Evolutionary conservation across 2,888 invertebrate genomes (phyloP), one percentile per base, ranked within the genome.

Genomic region (Macaria notata): DNA sequence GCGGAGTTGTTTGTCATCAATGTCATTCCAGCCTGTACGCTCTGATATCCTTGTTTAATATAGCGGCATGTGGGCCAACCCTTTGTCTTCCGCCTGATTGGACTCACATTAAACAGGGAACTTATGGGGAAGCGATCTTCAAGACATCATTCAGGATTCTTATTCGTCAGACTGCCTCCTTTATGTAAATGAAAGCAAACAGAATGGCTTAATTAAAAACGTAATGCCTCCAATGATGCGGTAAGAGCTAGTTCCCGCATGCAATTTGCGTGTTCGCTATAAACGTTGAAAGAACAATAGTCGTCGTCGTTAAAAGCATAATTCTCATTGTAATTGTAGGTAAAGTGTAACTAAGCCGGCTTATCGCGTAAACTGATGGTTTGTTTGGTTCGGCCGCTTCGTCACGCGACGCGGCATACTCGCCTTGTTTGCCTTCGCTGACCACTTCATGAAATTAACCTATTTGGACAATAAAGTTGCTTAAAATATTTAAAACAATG

Each of bases 281-380:
- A 76, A 75, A 75, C 68, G 61, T 68, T 61, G 49, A 52, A 68
- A 68, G 76, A 79, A 78, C 79, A 79, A 80, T 77, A 72, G 75
- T 70, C 62, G 62, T 60, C 70, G 70, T 72, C 71, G 72, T 66
- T 73, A 75, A 73, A 75, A 73, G 70, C 75, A 73, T 76, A 74
- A 77, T 70, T 78, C 69, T 68, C 69, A 71, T 74, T 78, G 76
- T 75, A 72, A 70, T 69, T 69, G 72, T 61, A 70, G 67, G 47
- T 64, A 56, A 62, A 63, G 57, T 62, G 57, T 66, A 63, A 62
- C 61, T 63, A 61, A 63, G 69, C 61, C 60, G 53, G 39, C 76
- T 77, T 78, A 78, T 78, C 80, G 72, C 68, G 71, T 71, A 68
- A 72, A 73, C 73, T 69, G 68, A 71, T 74, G 73, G 78, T 75